Evolutionary conservation across 2,797 vertebrate genomes (phyloP).

Genomic region (Eleutherodactylus coqui): DNA sequence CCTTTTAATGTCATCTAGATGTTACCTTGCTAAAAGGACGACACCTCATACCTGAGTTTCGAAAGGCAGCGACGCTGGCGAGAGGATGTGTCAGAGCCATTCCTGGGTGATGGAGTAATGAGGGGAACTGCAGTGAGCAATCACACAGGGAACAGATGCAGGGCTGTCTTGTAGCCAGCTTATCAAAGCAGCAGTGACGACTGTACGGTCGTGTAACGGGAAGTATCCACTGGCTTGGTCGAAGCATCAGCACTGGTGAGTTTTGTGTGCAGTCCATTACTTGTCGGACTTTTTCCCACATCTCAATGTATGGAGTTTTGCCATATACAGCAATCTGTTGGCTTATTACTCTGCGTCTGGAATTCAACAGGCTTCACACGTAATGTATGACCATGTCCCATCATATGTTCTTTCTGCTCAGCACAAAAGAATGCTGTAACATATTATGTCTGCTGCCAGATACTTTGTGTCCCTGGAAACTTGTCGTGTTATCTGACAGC

Average conservation of each 20-base stretch:
- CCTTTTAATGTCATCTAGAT: too few relatives aligned
- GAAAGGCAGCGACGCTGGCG: conserved; percentile 45
- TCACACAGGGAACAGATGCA: conserved; percentile 72
- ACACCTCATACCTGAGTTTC: conserved; percentile 69
- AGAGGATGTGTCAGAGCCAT: conserved; percentile 74
- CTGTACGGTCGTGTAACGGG: conserved; percentile 60
- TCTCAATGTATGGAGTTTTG: conserved; percentile 11
- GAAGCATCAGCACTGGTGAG: conserved; percentile 58
- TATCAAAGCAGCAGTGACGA: conserved; percentile 68
- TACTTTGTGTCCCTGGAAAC: neutral
- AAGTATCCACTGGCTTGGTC: conserved; percentile 41
- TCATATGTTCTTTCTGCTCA: neutral
- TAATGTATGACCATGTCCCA: neutral
- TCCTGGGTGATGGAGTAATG: conserved; percentile 72
- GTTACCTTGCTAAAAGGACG: conserved; percentile 67
- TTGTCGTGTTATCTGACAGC: neutral
- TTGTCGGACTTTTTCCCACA: neutral
- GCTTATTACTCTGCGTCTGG: conserved; percentile 31
- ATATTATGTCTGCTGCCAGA: neutral
- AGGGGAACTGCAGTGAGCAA: conserved; percentile 66
- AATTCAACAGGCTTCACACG: conserved; percentile 3
- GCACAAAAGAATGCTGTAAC: neutral
- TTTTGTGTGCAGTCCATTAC: conserved; percentile 28
- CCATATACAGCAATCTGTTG: conserved; percentile 56
- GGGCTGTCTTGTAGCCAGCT: conserved; percentile 63